phyloP scores from a whole-genome alignment of 2,113 vertebrate species.

The Smithornis capensis region DNA sequence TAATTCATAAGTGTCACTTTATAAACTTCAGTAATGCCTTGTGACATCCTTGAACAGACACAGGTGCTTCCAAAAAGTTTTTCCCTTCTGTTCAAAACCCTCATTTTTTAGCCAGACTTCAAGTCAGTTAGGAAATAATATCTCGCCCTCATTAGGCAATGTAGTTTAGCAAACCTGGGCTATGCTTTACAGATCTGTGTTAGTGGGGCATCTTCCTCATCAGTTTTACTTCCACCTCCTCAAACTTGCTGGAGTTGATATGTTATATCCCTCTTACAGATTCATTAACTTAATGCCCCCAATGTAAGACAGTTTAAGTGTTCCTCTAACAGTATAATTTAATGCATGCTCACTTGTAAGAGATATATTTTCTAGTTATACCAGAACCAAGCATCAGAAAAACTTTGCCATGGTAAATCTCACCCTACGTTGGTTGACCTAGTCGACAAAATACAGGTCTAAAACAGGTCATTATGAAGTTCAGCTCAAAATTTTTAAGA shows the following conservation, averaged over 20 bases:
- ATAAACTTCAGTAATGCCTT: background rate
- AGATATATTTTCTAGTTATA: background rate
- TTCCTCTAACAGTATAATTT: background rate
- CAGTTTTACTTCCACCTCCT: background rate
- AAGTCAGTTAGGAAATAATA: background rate
- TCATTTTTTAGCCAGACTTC: background rate
- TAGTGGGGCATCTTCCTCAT: background rate
- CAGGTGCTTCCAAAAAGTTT: background rate
- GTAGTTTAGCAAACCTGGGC: background rate
- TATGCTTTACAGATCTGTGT: background rate
- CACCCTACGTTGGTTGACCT: background rate
- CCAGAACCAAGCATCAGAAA: background rate
- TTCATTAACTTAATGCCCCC: background rate
- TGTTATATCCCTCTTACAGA: background rate
- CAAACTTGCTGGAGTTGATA: background rate
- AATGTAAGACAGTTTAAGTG: background rate
- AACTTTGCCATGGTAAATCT: background rate
- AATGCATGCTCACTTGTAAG: background rate
- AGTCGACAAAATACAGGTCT: background rate
- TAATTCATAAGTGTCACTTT: background rate
- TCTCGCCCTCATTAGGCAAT: background rate
- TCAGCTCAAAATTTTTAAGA: background rate
- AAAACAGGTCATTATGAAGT: background rate
- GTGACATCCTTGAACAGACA: background rate
- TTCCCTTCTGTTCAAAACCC: background rate